Base-by-base conservation (phyloP, 2,888 invertebrate genomes). In the Thysanoteuthis rhombus region DNA sequence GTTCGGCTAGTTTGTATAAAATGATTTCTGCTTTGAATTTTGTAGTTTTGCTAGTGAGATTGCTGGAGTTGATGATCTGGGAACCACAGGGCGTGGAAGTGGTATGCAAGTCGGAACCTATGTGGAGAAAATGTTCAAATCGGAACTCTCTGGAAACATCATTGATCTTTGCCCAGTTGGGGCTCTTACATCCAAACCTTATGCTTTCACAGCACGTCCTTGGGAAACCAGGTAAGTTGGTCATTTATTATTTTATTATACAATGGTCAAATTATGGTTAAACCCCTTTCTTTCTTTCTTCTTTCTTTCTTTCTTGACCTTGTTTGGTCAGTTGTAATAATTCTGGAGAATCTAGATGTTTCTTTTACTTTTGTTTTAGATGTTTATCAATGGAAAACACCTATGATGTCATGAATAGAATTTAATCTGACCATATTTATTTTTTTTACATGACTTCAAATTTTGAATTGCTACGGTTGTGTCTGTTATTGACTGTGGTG, bases 91-190 rank as follows among this genome's bases (percentile, higher is more conserved):
- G 1, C 95, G 97, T 40, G 97, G 97, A 6, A 95, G 95, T 95
- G 99, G 99, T 95, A 99, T 99, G 99, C 99, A 99, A 94, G 98
- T 99, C 93, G 99, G 99, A 94, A 99, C 99, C 0, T 99, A 99
- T 96, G 99, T 99, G 1, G 99, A 99, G 97, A 99, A 99, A 97
- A 98, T 99, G 97, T 99, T 99, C 97, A 97, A 99, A 91, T 99
- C 99, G 0, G 99, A 99, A 97, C 97, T 99, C 89, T 99, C 99
- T 0, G 99, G 99, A 92, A 99, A 99, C 97, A 98, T 99, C 89
- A 99, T 99, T 95, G 99, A 99, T 97, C 97, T 99, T 96, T 99
- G 99, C 97, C 99, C 99, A 1, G 99, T 99, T 10, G 99, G 99
- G 91, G 99, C 99, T 0, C 98, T 99, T 90, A 99, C 99, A 36